Conservation (phyloP, 2,888 invertebrate species). For the Dexiosoma caninum region DNA sequence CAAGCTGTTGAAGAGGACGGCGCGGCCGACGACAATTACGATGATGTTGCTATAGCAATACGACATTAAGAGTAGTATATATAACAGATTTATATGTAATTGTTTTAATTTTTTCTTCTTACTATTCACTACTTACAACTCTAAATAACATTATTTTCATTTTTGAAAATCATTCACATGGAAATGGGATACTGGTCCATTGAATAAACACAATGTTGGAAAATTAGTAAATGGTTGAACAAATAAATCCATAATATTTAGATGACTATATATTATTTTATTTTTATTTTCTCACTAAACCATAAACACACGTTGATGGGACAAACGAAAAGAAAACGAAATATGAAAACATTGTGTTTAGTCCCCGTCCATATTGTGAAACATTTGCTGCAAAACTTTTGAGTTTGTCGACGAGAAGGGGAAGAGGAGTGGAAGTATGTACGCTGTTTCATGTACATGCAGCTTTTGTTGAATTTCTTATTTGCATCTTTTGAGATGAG, state of each 20-base stretch:
- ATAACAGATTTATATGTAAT: slow-evolving; percentile 50
- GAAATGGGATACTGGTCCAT: slow-evolving; percentile 59
- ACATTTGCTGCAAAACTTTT: too few species aligned
- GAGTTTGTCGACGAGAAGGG: too few species aligned
- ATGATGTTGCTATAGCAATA: slow-evolving; percentile 21
- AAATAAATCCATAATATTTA: slow-evolving; percentile 44
- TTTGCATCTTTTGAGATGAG: too few species aligned
- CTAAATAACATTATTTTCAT: background rate
- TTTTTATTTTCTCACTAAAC: slow-evolving; percentile 32
- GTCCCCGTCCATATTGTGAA: too few species aligned
- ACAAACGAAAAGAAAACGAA: background rate
- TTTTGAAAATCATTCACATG: slow-evolving; percentile 47
- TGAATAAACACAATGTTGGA: slow-evolving; percentile 47
- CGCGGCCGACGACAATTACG: background rate
- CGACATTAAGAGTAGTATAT: slow-evolving; percentile 30
- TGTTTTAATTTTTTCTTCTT: slow-evolving; percentile 2
- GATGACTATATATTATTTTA: slow-evolving; percentile 11
- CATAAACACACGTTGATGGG: background rate
- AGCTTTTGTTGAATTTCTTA: too few species aligned
- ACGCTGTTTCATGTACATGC: too few species aligned
- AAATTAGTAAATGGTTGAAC: slow-evolving; percentile 46
- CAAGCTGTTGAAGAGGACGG: background rate
- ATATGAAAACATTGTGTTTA: slow-evolving; percentile 6
- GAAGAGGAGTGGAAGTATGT: too few species aligned
- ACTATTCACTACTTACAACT: background rate